Conservation (phyloP, 2,797 vertebrate species). For the Crocodylus rhombifer region DNA sequence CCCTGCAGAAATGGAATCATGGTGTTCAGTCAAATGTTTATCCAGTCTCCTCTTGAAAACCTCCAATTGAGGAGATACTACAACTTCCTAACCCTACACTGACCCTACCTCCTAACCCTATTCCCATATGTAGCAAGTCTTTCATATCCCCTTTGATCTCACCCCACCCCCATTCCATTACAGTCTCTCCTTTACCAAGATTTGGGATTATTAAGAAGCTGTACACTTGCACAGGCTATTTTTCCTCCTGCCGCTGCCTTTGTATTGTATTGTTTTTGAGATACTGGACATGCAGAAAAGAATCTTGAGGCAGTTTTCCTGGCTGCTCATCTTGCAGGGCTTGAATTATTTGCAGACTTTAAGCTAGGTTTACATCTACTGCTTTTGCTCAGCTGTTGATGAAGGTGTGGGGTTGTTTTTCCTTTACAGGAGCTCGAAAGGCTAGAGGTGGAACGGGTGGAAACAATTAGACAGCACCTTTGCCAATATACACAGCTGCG, state of each 20-base stretch:
- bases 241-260: slow-evolving; percentile 18
- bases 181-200: background rate
- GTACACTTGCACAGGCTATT: background rate
- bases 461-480: slow-evolving; percentile 96
- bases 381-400: background rate
- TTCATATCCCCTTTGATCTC: background rate
- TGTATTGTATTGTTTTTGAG: background rate
- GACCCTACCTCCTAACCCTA: background rate
- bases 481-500: slow-evolving; percentile 97
- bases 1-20: no score
- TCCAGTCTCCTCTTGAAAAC: no score
- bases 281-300: background rate
- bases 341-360: background rate
- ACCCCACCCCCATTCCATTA: background rate
- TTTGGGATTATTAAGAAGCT: background rate
- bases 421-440: slow-evolving; percentile 92
- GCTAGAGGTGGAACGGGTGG: slow-evolving; percentile 95
- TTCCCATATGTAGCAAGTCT: background rate
- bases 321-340: background rate
- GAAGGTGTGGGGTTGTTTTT: slow-evolving; percentile 38
- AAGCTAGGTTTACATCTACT: background rate
- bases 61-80: no score
- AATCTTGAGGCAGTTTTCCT: background rate
- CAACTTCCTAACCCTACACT: background rate
- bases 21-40: no score